Base-by-base conservation (phyloP, 92 coral and sea anemone species). In the Porites rus region DNA sequence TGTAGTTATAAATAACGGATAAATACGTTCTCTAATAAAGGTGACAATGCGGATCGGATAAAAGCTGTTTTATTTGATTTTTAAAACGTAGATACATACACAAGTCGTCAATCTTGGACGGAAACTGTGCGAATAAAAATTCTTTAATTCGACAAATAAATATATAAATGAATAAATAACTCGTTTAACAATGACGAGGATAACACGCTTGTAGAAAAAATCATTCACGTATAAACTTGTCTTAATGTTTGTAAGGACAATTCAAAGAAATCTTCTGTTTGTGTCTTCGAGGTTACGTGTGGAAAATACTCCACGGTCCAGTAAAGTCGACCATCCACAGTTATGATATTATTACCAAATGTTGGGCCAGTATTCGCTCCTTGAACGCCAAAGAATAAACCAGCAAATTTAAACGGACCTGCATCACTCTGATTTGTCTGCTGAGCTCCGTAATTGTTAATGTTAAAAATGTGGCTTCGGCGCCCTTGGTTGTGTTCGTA, bases 241-340 rank as follows among this genome's bases (percentile, higher is more conserved):
- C 72, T 84, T 61, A 89, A 72, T 59, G 86, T 89, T 13, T 53
- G n/a, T n/a, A 92, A 38, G 7, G 95, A 61, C 81, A 89, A 60
- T 64, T 86, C 85, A 80, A 82, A 64, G 20, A 85, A 85, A 51
- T 81, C 70, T 77, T 89, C 83, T n/a, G 93, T 90, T 80, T 85
- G 92, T 65, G 63, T 50, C 75, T 85, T 80, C 17, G 91, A 69
- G 14, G 90, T 81, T n/a, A 89, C 86, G 52, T 92, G 82, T 0
- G 88, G 92, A 72, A 72, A 89, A 84, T 89, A 92, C 10, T 80
- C 70, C 24, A 92, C 77, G 20, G 89, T 86, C 95, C 92, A 92
- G 86, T 89, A 89, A 58, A 92, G 28, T n/a, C 67, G 80, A 24
- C 91, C 93, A 73, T 92, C 88, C 3, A 92, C 93, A 31, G 95